phyloP scores from a whole-genome alignment of 2,113 vertebrate species.

The Capreolus pygargus region DNA sequence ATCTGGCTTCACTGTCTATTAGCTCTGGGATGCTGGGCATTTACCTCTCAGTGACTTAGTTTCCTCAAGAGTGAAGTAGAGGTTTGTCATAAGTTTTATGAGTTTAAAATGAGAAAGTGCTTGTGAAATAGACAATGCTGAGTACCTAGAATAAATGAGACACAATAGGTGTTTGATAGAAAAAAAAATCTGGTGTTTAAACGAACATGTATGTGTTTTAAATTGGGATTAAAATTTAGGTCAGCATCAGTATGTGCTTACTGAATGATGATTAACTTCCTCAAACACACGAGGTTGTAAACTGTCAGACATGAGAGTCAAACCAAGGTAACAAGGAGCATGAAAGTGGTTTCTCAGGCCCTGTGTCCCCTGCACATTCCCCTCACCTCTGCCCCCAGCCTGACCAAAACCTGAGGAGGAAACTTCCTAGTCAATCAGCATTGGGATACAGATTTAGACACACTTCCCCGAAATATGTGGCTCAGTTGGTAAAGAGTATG shows the following conservation, averaged over 20 bases:
- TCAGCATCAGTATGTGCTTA: background rate
- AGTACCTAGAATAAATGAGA: background rate
- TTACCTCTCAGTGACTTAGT: background rate
- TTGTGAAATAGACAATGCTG: background rate
- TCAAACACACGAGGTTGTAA: background rate
- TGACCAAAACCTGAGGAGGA: background rate
- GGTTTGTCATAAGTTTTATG: background rate
- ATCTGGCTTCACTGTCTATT: background rate
- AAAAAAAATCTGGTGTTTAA: background rate
- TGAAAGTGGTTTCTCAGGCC: background rate
- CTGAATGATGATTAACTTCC: background rate
- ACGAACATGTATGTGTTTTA: background rate
- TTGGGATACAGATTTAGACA: background rate
- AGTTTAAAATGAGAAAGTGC: background rate
- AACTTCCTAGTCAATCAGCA: background rate
- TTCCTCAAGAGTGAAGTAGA: background rate
- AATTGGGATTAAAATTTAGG: background rate
- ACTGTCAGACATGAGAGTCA: background rate
- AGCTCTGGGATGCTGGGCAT: background rate
- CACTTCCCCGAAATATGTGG: background rate
- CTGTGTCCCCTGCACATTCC: background rate
- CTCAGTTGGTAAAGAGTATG: background rate
- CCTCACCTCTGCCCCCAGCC: background rate
- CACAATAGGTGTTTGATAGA: background rate
- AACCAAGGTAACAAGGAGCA: background rate